Evolutionary conservation across 2,113 vertebrate genomes (phyloP).

Genomic region (Peromyscus polionotus): DNA sequence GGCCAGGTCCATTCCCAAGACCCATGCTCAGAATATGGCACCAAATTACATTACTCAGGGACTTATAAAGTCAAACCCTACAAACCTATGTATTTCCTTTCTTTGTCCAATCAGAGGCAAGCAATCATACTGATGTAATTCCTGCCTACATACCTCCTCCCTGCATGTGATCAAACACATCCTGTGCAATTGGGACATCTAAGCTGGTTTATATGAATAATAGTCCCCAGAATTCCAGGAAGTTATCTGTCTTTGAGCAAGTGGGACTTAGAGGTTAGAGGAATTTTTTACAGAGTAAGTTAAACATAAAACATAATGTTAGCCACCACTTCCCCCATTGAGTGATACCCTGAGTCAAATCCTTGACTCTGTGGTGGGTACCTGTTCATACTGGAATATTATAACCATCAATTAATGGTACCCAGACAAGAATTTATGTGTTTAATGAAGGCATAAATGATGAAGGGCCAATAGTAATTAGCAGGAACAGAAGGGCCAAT

Average conservation of each 20-base stretch:
- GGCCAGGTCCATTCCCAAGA: not conserved
- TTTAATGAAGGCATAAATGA: not conserved
- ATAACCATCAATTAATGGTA: not conserved
- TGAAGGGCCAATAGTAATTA: not conserved
- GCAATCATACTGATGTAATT: not conserved
- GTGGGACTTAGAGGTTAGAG: not conserved
- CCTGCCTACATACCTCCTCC: not conserved
- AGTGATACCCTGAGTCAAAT: not conserved
- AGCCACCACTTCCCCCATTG: not conserved
- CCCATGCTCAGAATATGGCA: not conserved
- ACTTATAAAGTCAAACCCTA: not conserved
- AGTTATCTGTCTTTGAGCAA: not conserved
- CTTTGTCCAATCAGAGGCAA: not conserved
- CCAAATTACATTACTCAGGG: not conserved
- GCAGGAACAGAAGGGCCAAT: not conserved
- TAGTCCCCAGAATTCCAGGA: not conserved
- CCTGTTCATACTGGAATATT: not conserved
- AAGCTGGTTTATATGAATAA: not conserved
- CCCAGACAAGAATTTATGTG: not conserved
- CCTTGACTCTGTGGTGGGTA: not conserved
- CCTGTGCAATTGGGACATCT: not conserved
- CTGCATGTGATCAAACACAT: not conserved
- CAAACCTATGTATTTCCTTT: not conserved
- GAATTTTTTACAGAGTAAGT: not conserved
- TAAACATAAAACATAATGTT: not conserved